Evolutionary conservation across 2,113 vertebrate species (phyloP).

Genomic region (Microtus richardsoni): DNA sequence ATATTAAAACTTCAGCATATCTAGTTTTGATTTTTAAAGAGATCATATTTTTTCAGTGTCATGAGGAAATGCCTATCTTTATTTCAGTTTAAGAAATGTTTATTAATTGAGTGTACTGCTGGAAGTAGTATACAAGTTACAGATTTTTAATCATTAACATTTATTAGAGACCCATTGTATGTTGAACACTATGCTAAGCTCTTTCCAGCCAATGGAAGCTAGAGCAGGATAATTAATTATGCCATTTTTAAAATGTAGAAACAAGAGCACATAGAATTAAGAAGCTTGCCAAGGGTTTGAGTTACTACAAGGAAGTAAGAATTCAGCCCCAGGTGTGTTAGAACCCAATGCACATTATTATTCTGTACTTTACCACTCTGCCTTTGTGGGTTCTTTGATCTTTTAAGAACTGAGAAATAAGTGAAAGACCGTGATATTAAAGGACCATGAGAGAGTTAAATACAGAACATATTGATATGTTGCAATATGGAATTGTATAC

Average conservation of each 20-base stretch:
- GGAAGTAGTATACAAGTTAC: slow-evolving; percentile 14
- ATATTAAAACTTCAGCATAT: background rate
- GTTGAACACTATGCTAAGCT: background rate
- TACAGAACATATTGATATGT: background rate
- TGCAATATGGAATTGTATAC: background rate
- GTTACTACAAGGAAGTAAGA: background rate
- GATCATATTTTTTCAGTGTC: slow-evolving; percentile 17
- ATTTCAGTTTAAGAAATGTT: slow-evolving; percentile 29
- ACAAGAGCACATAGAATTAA: background rate
- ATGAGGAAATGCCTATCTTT: background rate
- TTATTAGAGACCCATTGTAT: background rate
- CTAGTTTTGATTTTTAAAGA: slow-evolving; percentile 25
- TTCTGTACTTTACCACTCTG: background rate
- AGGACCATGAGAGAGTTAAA: background rate
- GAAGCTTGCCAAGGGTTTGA: background rate
- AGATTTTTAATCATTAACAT: slow-evolving; percentile 14
- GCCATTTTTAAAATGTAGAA: background rate
- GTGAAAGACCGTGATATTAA: background rate
- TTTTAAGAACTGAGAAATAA: slow-evolving; percentile 23
- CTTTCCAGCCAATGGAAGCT: background rate
- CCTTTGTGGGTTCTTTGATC: background rate
- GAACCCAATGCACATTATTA: background rate
- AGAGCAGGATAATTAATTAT: background rate
- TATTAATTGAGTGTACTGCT: background rate
- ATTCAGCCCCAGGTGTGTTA: background rate